Evolutionary conservation across 2,113 vertebrate genomes (phyloP), one percentile per base, ranked within the genome.

Genomic region (Lagopus leucura): DNA sequence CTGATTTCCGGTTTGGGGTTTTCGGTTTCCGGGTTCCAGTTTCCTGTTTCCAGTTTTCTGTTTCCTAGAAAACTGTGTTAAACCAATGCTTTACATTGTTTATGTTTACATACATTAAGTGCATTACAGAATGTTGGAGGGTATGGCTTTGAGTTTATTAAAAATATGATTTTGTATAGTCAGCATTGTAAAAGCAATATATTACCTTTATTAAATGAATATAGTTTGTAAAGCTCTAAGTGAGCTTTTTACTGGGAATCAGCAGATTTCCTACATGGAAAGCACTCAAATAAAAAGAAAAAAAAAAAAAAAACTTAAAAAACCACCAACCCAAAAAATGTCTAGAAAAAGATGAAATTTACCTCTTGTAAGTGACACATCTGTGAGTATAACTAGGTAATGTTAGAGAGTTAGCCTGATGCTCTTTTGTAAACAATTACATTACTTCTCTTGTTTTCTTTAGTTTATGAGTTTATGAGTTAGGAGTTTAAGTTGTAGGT

Each of bases 111-210:
- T 28, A 16, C 14, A 28, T 54, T 54, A 54, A 16, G 27, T 54
- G 15, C 28, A 54, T 6, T 2, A 0, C 27, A 36, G 11, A 64
- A 63, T 61, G 6, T 19, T 60, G 19, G 13, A 2, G 2, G 47
- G 25, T 66, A 13, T 48, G 52, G 1, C 15, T 84, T n/a, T 73
- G 34, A 13, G 11, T 81, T 83, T 42, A 32, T 64, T 71, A 21
- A 11, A 89, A 72, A 6, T 87, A 20, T 24, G 32, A 5, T 43
- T 20, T 82, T 67, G 2, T 71, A 1, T 32, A 45, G 28, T 60
- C 6, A 22, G 13, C 28, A 25, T 32, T 78, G 13, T 87, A 65
- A 93, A 82, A 91, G 25, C 15, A 71, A 14, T 71, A 25, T 5
- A 2, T 30, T 63, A 38, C 4, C 28, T 10, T 42, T 58, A 28